Base-by-base conservation (phyloP, 2,888 invertebrate species). In the Dicyrtomina minuta region DNA sequence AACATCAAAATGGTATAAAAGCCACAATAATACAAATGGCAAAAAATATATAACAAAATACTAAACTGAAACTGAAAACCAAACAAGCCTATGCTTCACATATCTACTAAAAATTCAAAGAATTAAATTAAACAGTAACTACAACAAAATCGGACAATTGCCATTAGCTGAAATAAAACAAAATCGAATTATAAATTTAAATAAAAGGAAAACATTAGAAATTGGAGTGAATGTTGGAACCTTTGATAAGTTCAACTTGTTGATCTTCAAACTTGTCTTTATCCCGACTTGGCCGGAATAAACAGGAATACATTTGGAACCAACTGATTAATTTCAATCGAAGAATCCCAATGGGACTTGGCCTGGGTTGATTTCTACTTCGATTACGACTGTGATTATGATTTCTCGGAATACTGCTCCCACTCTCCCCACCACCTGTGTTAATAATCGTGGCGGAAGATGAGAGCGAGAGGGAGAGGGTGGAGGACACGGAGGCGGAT, bases 161-260 rank as follows among this genome's bases (percentile, higher is more conserved):
- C n/a, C n/a, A n/a, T n/a, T n/a, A n/a, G n/a, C n/a, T n/a, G n/a
- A n/a, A n/a, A n/a, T n/a, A n/a, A n/a, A n/a, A n/a, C n/a, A n/a
- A n/a, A n/a, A n/a, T n/a, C n/a, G n/a, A n/a, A n/a, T n/a, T 41
- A 13, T 12, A 41, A 41, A 41, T 41, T 41, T 13, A 13, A 41
- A 8, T 41, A 12, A 13, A 8, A 13, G 13, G 43, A 13, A 41
- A 41, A 41, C 43, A 12, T 41, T 41, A 12, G 43, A 41, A 41
- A 12, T 41, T 41, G 43, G 43, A 12, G 43, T 41, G 10, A 41
- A 41, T 41, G 43, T 12, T 62, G 41, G 33, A 69, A 77, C 77
- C 77, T 77, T 74, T 74, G 60, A 77, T 73, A 15, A 77, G 74
- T 68, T 75, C 75, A 70, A 75, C 74, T 70, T 75, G 73, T 73